Evolutionary conservation across 1,140 invertebrate species (phyloP), one percentile per base, ranked within the genome.

Genomic region (Xylocopa sonorina): DNA sequence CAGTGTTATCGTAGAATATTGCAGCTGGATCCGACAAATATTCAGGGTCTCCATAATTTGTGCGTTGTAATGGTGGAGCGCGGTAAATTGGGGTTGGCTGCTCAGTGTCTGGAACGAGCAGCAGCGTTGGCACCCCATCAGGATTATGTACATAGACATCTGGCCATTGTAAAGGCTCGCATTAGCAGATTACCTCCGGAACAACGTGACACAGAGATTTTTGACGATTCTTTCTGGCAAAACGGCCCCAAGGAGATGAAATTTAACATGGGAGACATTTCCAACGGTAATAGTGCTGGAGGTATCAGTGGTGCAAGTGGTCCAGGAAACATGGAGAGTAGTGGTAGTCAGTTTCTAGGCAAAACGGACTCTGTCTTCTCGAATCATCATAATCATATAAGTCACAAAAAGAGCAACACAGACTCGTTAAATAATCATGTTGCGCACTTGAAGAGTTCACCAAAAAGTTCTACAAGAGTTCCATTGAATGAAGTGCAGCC

Each of bases 1-100:
- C 94, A 98, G 96, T 99, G 98, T 90, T 99, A 99, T 92, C 95
- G 95, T 60, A 95, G 96, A 78, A 99, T 99, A 83, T 90, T 99
- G 1, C 95, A 96, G 84, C 90, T 98, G 53, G 98, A 99, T 81
- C 97, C 98, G 0, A 95, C 96, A 69, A 98, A 99, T 90, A 97
- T 98, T 66, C 98, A 99, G 93, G 98, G 97, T 5, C 93, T 98
- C 43, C 98, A 99, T 92, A 99, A 99, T 91, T 93, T 99, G 6
- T 99, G 98, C 93, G 98, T 99, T 0, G 98, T 99, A 0, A 97
- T 97, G 86, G 98, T 99, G 18, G 98, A 99, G 90, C 94, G 97
- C 21, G 98, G 97, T 0, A 95, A 97, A 83, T 93, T 99, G 16
- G 93, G 95, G 0, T 92, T 95, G 58, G 98, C 98, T 0, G 97